Percentiles rank a stretch among this genome's conserved stretches.
These are phyloP conservation scores for Tenthredo scrophulariae DNA, from an alignment of 2,888 invertebrate species.

Conservation along the genomic window DNA sequence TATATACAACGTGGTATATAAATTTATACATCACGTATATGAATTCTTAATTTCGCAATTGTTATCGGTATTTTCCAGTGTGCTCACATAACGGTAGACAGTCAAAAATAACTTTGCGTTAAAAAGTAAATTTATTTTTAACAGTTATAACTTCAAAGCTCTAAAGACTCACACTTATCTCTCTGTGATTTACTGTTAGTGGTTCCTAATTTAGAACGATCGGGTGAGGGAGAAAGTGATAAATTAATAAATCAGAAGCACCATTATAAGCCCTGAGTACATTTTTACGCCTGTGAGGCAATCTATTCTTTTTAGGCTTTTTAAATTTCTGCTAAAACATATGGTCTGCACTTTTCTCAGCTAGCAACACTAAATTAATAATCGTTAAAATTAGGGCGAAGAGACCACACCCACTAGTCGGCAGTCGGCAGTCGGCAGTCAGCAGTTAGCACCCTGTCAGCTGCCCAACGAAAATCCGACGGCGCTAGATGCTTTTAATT, in stretches of 20 bases:
- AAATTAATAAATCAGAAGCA: not conserved
- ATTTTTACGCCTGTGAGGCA: not conserved
- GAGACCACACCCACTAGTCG: constrained; percentile 33
- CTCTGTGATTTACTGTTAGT: not conserved
- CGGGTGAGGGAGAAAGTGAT: not conserved
- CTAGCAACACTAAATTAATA: constrained; percentile 12
- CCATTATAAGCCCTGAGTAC: not conserved
- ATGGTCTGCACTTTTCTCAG: not conserved
- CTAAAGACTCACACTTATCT: constrained; percentile 12
- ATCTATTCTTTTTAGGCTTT: not conserved
- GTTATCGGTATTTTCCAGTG: not conserved
- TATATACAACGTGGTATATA: too few relatives aligned
- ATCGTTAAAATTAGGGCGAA: constrained; percentile 48
- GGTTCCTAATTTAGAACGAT: not conserved
- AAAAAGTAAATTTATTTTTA: constrained; percentile 4
- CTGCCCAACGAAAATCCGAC: not conserved
- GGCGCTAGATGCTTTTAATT: constrained; percentile 42
- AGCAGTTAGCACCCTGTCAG: constrained; percentile 32
- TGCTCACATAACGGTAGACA: not conserved
- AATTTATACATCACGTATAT: too few relatives aligned
- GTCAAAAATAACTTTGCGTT: not conserved
- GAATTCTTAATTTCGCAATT: constrained; percentile 11
- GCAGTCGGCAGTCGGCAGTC: not conserved
- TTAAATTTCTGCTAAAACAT: not conserved
- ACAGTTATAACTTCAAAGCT: not conserved